These are phyloP conservation scores for Metopolophium dirhodum DNA, from an alignment of 1,140 invertebrate species.

Conservation along the genomic window DNA sequence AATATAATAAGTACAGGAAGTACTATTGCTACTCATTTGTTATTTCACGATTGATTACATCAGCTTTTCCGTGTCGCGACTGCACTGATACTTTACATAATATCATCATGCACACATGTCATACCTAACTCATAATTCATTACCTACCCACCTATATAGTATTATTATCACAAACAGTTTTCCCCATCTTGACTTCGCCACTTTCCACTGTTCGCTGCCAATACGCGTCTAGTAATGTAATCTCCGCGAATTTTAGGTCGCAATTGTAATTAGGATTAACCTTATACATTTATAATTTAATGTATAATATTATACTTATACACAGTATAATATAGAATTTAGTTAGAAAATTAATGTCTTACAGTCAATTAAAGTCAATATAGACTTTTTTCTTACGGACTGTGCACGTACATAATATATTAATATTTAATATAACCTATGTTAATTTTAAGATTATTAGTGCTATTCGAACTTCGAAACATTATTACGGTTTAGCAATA, in stretches of 20 bases:
- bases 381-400: too few relatives aligned
- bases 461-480: neutral
- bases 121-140: neutral
- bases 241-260: neutral
- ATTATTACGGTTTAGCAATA: neutral
- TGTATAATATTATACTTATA: neutral
- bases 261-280: neutral
- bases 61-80: neutral
- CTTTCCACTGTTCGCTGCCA: neutral
- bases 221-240: neutral
- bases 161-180: neutral
- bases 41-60: neutral
- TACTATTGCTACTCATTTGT: too few relatives aligned
- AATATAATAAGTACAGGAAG: neutral
- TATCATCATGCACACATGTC: neutral
- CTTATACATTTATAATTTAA: neutral
- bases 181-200: neutral
- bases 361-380: too few relatives aligned
- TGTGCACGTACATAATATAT: too few relatives aligned
- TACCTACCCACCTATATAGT: neutral
- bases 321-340: neutral
- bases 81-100: neutral
- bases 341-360: neutral
- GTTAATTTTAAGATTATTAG: neutral
- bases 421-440: too few relatives aligned